Conservation (phyloP, 2,113 vertebrate species). For the Apistogramma diplotaenia region DNA sequence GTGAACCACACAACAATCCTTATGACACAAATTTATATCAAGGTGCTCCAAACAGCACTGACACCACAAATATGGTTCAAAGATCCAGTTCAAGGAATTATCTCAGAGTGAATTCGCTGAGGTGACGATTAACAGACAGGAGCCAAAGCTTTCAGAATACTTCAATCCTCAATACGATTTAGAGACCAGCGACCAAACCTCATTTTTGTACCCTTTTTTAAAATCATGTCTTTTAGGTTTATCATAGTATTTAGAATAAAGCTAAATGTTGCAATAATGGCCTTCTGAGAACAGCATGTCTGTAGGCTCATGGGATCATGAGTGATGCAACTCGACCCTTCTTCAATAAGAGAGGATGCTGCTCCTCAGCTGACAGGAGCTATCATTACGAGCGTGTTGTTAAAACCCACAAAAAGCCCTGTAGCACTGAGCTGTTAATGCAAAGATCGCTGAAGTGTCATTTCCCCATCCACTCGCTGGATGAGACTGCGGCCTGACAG, state of each 20-base stretch:
- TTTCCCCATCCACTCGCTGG: conserved; percentile 7
- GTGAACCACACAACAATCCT: not conserved
- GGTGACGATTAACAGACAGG: not conserved
- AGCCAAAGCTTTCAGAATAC: not conserved
- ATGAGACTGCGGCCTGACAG: not conserved
- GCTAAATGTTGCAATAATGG: not conserved
- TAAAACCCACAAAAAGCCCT: conserved; percentile 32
- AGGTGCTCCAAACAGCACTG: not conserved
- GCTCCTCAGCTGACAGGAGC: conserved; percentile 9
- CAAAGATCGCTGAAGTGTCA: conserved; percentile 28
- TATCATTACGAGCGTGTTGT: conserved; percentile 15
- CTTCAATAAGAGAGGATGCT: conserved; percentile 14
- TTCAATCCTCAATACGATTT: not conserved
- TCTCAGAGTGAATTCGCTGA: not conserved
- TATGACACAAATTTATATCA: not conserved
- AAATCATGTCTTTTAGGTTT: not conserved
- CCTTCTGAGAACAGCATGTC: not conserved
- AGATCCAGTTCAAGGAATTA: not conserved
- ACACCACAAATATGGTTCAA: not conserved
- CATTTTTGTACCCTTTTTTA: not conserved
- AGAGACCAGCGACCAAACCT: not conserved
- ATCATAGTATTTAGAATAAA: not conserved
- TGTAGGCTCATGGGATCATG: not conserved
- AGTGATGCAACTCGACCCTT: not conserved
- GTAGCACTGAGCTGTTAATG: conserved; percentile 36